These are phyloP conservation scores for Tapera naevia DNA, from an alignment of 2,797 vertebrate genomes.

Conservation along the genomic window DNA sequence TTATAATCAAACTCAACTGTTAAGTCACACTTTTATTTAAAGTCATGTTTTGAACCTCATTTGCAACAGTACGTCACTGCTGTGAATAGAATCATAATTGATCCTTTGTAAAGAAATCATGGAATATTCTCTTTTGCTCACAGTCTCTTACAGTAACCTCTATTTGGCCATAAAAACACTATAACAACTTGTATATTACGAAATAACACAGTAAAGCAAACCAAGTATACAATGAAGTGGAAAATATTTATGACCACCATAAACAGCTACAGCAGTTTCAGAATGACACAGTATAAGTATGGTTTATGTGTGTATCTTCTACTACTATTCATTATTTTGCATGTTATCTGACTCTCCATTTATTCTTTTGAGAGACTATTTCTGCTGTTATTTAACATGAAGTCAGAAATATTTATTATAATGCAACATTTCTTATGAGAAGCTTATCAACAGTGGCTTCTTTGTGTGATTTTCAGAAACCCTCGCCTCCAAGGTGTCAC, in stretches of 20 bases:
- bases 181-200: neutral
- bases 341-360: neutral
- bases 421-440: neutral
- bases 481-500: fast-evolving
- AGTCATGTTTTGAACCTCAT: too few species aligned
- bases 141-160: neutral
- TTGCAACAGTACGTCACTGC: too few species aligned
- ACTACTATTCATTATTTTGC: neutral
- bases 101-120: neutral
- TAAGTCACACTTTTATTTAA: too few species aligned
- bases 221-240: neutral
- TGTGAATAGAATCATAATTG: neutral
- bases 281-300: neutral
- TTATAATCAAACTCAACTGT: too few species aligned
- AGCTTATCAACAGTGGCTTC: neutral
- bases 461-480: neutral
- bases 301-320: neutral
- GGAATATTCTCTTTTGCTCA: neutral
- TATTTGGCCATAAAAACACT: neutral
- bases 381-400: neutral
- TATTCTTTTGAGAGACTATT: neutral
- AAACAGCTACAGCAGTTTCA: neutral
- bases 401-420: neutral
- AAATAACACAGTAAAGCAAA: neutral
- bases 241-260: neutral